Percentiles rank a stretch among this genome's conserved stretches.
Evolutionary conservation across 2,888 invertebrate genomes (phyloP).

Genomic region (Thelaira solivaga): DNA sequence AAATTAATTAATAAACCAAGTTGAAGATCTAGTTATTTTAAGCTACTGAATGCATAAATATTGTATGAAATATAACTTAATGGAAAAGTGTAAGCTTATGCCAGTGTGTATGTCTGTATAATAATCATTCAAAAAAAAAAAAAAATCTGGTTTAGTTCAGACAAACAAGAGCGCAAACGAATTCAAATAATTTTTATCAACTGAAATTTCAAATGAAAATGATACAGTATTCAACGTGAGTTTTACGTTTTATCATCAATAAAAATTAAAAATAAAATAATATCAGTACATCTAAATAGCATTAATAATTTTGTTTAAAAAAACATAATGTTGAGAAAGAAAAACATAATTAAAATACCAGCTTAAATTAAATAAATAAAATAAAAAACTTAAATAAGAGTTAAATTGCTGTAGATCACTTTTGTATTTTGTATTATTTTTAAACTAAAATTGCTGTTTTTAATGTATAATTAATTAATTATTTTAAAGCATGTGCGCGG

Average conservation of each 20-base stretch:
- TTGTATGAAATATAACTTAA: slow-evolving; percentile 10
- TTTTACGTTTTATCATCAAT: slow-evolving; percentile 29
- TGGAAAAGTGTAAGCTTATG: slow-evolving; percentile 48
- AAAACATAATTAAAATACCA: not conserved
- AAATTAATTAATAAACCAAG: too few species aligned
- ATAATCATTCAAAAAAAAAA: not conserved
- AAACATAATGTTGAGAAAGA: not conserved
- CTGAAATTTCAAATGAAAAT: slow-evolving; percentile 4
- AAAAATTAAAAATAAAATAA: slow-evolving; percentile 22
- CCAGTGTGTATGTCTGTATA: too few species aligned
- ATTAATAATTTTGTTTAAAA: not conserved
- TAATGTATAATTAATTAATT: too few species aligned
- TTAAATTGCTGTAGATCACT: too few species aligned
- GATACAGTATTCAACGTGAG: slow-evolving; percentile 19
- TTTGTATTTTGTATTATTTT: too few species aligned
- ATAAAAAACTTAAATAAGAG: too few species aligned
- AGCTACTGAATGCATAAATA: not conserved
- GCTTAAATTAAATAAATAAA: not conserved
- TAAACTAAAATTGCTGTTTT: too few species aligned
- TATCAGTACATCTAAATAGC: not conserved
- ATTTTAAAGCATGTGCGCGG: too few species aligned
- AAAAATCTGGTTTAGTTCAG: not conserved
- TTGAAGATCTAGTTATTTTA: slow-evolving; percentile 8
- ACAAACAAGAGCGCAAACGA: not conserved
- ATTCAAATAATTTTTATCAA: slow-evolving; percentile 27